Conservation (phyloP, 64 coral and sea anemone species). For the Actinia equina region DNA sequence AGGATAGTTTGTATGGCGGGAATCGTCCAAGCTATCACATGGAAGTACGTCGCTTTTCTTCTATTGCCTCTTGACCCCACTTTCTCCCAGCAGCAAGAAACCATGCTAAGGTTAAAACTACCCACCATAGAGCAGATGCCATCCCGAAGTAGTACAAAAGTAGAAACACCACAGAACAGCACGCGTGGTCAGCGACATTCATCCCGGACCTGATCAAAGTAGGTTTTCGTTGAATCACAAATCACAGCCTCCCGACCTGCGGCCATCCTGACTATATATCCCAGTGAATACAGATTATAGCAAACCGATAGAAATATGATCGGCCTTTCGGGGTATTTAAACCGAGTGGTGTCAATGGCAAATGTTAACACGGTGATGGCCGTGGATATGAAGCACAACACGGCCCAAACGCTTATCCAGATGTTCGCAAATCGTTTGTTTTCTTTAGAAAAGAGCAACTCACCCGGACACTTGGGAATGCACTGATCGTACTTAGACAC, state of each 20-base stretch:
- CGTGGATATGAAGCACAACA: conserved; percentile 86
- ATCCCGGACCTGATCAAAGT: conserved; percentile 70
- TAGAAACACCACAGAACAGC: conserved; percentile 88
- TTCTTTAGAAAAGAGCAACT: conserved; percentile 60
- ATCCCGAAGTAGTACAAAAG: conserved; percentile 99
- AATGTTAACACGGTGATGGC: conserved; percentile 80
- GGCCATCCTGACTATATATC: conserved; percentile 62
- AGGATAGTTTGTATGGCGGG: conserved; percentile 94
- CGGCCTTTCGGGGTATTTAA: conserved; percentile 91
- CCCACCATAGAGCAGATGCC: conserved; percentile 96
- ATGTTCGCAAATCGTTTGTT: conserved; percentile 70
- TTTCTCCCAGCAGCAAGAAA: conserved; percentile 85
- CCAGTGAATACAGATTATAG: conserved; percentile 93
- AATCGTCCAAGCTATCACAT: conserved; percentile 80
- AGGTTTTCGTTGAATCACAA: conserved; percentile 67
- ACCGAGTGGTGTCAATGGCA: conserved; percentile 77
- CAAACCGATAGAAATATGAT: conserved; percentile 91
- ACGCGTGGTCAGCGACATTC: conserved; percentile 79
- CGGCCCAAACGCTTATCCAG: conserved; percentile 87
- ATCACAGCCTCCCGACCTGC: conserved; percentile 73
- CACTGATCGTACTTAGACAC: conserved; percentile 78
- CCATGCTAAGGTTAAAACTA: conserved; percentile 81
- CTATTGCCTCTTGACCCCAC: conserved; percentile 95
- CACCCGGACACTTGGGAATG: conserved; percentile 59
- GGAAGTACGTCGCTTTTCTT: conserved; percentile 89